Evolutionary conservation across 2,888 invertebrate species (phyloP).

Genomic region (Conistra vaccinii): DNA sequence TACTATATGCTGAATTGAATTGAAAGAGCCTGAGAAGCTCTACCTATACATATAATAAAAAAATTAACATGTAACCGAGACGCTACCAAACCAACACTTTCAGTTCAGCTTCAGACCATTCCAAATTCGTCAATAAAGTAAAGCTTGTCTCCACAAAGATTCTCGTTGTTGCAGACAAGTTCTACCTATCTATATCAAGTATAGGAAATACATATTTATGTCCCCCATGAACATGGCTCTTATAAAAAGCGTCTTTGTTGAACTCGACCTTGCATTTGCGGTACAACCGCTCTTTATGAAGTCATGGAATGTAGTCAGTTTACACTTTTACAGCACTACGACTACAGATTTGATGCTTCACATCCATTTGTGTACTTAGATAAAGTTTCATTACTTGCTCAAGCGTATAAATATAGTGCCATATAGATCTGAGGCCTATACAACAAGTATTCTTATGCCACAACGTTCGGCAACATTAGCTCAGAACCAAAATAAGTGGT

Average conservation of each 20-base stretch:
- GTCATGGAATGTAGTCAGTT: constrained; percentile 57
- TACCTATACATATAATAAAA: neutral
- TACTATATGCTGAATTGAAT: neutral
- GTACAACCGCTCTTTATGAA: constrained; percentile 63
- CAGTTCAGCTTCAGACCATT: neutral
- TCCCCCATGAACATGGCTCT: constrained; percentile 47
- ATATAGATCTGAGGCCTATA: neutral
- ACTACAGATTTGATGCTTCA: constrained; percentile 29
- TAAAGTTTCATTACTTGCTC: constrained; percentile 33
- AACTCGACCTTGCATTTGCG: constrained; percentile 63
- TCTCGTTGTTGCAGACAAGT: constrained; percentile 32
- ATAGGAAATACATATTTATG: constrained; percentile 41
- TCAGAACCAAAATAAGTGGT: neutral
- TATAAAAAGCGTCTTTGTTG: constrained; percentile 64
- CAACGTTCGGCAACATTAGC: neutral
- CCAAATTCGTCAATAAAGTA: neutral
- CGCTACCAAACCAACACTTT: neutral
- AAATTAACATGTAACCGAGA: neutral
- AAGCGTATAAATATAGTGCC: neutral
- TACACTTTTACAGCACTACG: constrained; percentile 41
- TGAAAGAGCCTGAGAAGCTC: neutral
- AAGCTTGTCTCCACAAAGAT: constrained; percentile 34
- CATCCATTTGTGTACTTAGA: constrained; percentile 29
- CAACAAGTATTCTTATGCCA: neutral
- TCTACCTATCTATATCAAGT: constrained; percentile 7